phyloP scores from a whole-genome alignment of 2,113 vertebrate genomes.

The Tylochromis polylepis region DNA sequence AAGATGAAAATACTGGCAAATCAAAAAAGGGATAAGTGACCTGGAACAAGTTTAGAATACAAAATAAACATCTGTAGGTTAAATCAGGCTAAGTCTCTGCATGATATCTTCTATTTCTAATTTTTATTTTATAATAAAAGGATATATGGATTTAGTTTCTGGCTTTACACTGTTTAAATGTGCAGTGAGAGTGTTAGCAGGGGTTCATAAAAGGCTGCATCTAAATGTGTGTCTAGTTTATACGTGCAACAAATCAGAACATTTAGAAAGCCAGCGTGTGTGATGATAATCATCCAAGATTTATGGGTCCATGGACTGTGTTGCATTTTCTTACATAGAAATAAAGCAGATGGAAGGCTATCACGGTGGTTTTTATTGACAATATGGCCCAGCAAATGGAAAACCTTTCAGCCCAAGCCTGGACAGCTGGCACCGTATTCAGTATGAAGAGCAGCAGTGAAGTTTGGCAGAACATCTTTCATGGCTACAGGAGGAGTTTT shows the following conservation, averaged over 20 bases:
- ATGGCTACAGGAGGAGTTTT: not conserved
- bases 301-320: slow-evolving; percentile 18
- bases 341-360: slow-evolving; percentile 56
- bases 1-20: not conserved
- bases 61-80: not conserved
- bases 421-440: slow-evolving; percentile 31
- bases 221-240: not conserved
- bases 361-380: slow-evolving; percentile 11
- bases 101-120: not conserved
- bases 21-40: not conserved
- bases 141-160: not conserved
- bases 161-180: not conserved
- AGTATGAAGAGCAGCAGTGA: slow-evolving; percentile 24
- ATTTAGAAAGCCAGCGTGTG: slow-evolving; percentile 9
- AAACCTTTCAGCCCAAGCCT: slow-evolving; percentile 17
- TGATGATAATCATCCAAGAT: slow-evolving; percentile 26
- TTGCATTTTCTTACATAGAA: slow-evolving; percentile 46
- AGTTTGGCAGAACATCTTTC: slow-evolving; percentile 5
- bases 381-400: not conserved
- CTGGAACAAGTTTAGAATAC: not conserved
- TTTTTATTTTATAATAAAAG: not conserved
- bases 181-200: not conserved
- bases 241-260: slow-evolving; percentile 3
- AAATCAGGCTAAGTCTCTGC: not conserved
- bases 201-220: not conserved